These are phyloP conservation scores for Sesamia nonagrioides DNA, from an alignment of 1,140 invertebrate genomes.

Conservation along the genomic window DNA sequence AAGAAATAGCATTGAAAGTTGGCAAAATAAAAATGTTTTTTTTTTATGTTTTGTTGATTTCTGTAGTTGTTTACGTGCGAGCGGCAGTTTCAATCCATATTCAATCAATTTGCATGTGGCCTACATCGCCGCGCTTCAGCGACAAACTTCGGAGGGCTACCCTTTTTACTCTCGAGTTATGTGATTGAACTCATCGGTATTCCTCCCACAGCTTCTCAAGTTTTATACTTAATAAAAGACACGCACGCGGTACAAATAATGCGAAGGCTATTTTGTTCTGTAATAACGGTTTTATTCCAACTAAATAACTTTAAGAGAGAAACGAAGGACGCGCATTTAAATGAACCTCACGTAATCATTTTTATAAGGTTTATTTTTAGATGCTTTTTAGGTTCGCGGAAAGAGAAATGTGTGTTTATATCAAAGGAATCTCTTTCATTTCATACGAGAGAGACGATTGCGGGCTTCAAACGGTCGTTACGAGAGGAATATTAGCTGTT, in stretches of 20 bases:
- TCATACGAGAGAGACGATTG: background rate
- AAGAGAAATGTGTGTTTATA: conserved; percentile 6
- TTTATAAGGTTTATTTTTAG: conserved; percentile 33
- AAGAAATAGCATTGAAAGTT: conserved; percentile 29
- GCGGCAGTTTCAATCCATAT: conserved; percentile 52
- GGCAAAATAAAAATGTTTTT: conserved; percentile 27
- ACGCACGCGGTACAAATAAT: conserved; percentile 56
- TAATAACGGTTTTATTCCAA: conserved; percentile 48
- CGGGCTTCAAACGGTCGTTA: background rate
- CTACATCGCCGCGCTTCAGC: conserved; percentile 53
- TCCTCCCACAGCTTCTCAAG: conserved; percentile 55
- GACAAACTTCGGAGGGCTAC: conserved; percentile 59
- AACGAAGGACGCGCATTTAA: conserved; percentile 42
- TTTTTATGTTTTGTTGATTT: conserved; percentile 41
- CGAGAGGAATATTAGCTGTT: conserved; percentile 17
- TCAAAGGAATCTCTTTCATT: conserved; percentile 4
- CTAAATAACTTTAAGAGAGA: conserved; percentile 34
- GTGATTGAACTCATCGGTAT: conserved; percentile 68
- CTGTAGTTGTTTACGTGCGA: conserved; percentile 35
- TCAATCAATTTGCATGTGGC: conserved; percentile 60
- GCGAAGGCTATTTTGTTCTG: conserved; percentile 48
- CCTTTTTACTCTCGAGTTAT: conserved; percentile 63
- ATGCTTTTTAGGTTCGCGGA: background rate
- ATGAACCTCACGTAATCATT: conserved; percentile 54
- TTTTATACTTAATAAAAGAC: conserved; percentile 66